Base-by-base conservation (phyloP, 2,888 invertebrate genomes). In the Drosophila mimica region DNA sequence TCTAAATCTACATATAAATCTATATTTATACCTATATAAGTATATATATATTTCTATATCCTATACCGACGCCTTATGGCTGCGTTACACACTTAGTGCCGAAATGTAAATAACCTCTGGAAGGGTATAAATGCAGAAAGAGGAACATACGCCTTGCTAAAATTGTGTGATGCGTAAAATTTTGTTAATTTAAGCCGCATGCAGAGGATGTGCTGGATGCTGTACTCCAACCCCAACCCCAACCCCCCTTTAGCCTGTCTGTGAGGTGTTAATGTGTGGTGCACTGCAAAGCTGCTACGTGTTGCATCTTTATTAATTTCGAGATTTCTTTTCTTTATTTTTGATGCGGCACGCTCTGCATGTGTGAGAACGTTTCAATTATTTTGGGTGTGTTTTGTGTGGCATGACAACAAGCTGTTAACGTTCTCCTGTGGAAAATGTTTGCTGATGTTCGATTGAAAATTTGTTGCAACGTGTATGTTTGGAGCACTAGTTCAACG, bases 101-200 rank as follows among this genome's bases (percentile, higher is more conserved):
- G 15, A 31, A 30, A 9, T 43, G 13, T 8, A n/a, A 31, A 30
- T 20, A 40, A 0, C 13, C 17, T 7, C 9, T 3, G 38, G 6
- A 57, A 57, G 57, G 11, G 40, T 57, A 43, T 56, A 58, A 43
- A 74, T 46, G 6, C 13, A 25, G 53, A 36, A 30, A 28, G n/a
- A 15, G 11, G 9, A 68, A 36, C 13, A 33, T 60, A 58, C 51
- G 57, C 49, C 48, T 59, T 68, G 67, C 74, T 76, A 74, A 83
- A 85, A 86, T 76, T 88, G 78, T 78, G 80, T 80, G 84, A 88
- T 78, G 89, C 89, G 89, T 88, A 76, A 88, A 87, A 88, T 84
- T 86, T 87, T 63, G 82, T 84, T 87, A 87, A 87, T 88, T 87
- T 88, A 76, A 79, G 74, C 76, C 78, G 79, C 63, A 56, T 51